Evolutionary conservation across 2,888 invertebrate species (phyloP), one percentile per base, ranked within the genome.

Genomic region (Plagodis pulveraria): DNA sequence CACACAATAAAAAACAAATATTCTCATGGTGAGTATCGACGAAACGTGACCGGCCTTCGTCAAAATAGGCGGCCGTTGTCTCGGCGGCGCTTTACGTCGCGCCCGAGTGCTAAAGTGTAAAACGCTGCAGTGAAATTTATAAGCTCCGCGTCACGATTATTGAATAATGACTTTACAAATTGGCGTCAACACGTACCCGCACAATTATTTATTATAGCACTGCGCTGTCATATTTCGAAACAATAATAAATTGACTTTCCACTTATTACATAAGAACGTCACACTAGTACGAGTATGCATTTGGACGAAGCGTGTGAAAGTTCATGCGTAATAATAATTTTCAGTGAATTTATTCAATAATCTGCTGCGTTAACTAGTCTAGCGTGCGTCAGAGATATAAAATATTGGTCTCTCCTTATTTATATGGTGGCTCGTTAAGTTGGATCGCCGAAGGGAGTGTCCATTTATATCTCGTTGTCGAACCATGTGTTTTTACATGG

Each of bases 31-130:
- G 83, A 80, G 88, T 89, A 91, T 91, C 91, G 91, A 90, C 84
- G 80, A 87, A 92, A 92, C 92, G 92, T 92, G 92, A 92, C 92
- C 88, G 87, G 89, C 86, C 89, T 88, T 89, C 91, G 89, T 92
- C 91, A 90, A 91, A 92, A 91, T 90, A 89, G 90, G 84, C 86
- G 84, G 83, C 86, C 80, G 89, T 88, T 87, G 89, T 91, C 87
- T 91, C 89, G 89, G 85, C 88, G 89, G 90, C 86, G 83, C 84
- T 83, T 87, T 79, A 85, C 85, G 84, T 81, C 86, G 80, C 74
- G 69, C 81, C 81, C 83, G 84, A 91, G 92, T 91, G 91, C 90
- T 91, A 92, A 92, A 91, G 91, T 92, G 91, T 92, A 87, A 91
- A 91, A 87, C 80, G 87, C 78, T 84, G 80, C 87, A 82, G 86